These are phyloP conservation scores for Rhopalosiphum maidis DNA, from an alignment of 1,140 invertebrate genomes.

Conservation along the genomic window DNA sequence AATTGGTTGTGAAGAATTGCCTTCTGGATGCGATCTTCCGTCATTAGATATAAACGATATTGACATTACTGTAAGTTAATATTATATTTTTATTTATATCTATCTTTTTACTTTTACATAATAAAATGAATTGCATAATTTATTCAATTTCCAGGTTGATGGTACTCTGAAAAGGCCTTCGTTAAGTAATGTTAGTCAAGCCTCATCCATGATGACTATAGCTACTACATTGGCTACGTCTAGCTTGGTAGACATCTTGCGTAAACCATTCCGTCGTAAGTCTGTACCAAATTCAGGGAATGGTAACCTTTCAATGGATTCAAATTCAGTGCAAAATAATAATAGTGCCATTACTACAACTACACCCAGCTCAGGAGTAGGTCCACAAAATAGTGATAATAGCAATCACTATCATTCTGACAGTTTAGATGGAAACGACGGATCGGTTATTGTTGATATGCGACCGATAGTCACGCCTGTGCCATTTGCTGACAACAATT, in stretches of 20 bases:
- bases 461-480: conserved; percentile 55
- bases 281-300: conserved; percentile 68
- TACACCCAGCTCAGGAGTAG: conserved; percentile 58
- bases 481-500: conserved; percentile 38
- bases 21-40: conserved; percentile 77
- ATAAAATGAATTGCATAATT: not conserved
- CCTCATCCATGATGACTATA: conserved; percentile 57
- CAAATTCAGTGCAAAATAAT: conserved; percentile 36
- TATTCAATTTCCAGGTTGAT: conserved; percentile 1
- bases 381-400: conserved; percentile 32
- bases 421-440: conserved; percentile 42
- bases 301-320: conserved; percentile 31
- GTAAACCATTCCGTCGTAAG: conserved; percentile 72
- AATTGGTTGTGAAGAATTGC: conserved; percentile 84
- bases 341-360: conserved; percentile 57
- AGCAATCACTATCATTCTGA: conserved; percentile 51
- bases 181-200: conserved; percentile 64
- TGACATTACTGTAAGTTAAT: conserved; percentile 36
- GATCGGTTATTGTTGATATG: conserved; percentile 54
- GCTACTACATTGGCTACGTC: conserved; percentile 62
- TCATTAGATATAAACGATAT: conserved; percentile 46
- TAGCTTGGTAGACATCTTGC: conserved; percentile 68
- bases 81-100: not conserved
- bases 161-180: conserved; percentile 60
- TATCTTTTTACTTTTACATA: not conserved